phyloP scores from a whole-genome alignment of 2,113 vertebrate genomes.

The Catharus bicknelli region DNA sequence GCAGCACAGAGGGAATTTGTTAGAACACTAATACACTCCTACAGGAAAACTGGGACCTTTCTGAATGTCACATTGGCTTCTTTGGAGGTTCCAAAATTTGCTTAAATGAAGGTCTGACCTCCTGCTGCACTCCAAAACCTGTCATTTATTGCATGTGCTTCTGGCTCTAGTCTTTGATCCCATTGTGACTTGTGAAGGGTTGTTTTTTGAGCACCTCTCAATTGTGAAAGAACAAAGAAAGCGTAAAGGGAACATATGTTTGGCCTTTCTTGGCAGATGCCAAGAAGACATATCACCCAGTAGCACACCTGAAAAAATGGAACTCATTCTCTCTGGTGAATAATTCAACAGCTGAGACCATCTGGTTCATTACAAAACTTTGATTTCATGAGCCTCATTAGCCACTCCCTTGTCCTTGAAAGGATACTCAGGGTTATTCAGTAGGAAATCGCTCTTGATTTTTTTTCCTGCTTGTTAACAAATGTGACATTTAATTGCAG shows the following conservation, averaged over 20 bases:
- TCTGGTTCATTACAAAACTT: slow-evolving; percentile 9
- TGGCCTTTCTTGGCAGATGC: slow-evolving; percentile 1
- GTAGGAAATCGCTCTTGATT: slow-evolving; percentile 5
- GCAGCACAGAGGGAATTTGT: not conserved
- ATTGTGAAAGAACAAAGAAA: not conserved
- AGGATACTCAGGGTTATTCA: not conserved
- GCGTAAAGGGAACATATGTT: not conserved
- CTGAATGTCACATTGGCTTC: not conserved
- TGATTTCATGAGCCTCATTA: slow-evolving; percentile 38
- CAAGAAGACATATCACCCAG: not conserved
- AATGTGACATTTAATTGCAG: slow-evolving; percentile 39
- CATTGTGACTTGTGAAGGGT: not conserved
- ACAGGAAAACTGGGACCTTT: not conserved
- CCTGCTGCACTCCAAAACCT: not conserved
- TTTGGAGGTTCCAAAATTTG: not conserved
- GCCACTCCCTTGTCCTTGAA: not conserved
- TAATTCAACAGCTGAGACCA: slow-evolving; percentile 30
- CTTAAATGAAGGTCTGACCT: not conserved
- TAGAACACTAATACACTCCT: not conserved
- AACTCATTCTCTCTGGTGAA: slow-evolving; percentile 1
- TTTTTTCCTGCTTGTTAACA: slow-evolving; percentile 31
- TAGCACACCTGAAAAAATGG: slow-evolving; percentile 33
- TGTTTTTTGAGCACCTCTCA: not conserved
- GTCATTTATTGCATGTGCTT: not conserved
- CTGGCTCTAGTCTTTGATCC: not conserved